A percentile compares a stretch with the other conserved stretches of the same genome.
Evolutionary conservation across 2,797 vertebrate species (phyloP).

Genomic region (Dromococcyx pavoninus): DNA sequence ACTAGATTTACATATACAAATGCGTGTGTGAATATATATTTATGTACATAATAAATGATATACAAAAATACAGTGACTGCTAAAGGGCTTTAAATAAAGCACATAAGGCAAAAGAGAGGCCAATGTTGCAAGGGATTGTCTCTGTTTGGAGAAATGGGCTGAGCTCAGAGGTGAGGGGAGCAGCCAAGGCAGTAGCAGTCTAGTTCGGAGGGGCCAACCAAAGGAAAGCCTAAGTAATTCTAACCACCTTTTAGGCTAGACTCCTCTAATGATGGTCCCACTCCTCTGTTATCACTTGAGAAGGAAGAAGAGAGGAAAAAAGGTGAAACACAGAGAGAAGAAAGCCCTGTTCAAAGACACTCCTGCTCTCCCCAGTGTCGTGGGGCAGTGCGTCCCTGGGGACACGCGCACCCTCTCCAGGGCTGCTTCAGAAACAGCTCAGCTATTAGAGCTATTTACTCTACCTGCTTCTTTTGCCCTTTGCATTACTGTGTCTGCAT

Average conservation of each 20-base stretch:
- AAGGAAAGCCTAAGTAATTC: conserved; percentile 19
- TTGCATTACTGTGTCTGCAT: background rate
- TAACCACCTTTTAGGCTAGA: background rate
- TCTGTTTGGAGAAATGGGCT: background rate
- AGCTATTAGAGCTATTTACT: background rate
- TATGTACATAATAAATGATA: background rate
- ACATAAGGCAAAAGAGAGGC: background rate
- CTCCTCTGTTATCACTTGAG: background rate
- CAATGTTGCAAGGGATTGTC: background rate
- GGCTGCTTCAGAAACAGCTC: background rate
- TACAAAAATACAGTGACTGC: background rate
- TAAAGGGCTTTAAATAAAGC: background rate
- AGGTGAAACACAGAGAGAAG: background rate
- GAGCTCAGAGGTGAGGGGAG: background rate
- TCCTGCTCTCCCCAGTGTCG: accelerated
- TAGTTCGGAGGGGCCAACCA: background rate
- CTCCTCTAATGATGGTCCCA: background rate
- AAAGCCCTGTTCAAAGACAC: background rate
- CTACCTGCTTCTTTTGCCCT: background rate
- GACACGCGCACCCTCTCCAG: background rate
- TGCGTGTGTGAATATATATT: background rate
- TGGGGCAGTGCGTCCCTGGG: background rate
- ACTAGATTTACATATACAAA: background rate
- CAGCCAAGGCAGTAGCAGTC: background rate
- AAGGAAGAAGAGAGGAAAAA: background rate